These are phyloP conservation scores for Plectrocnemia conspersa DNA, from an alignment of 1,140 invertebrate genomes.

Conservation along the genomic window DNA sequence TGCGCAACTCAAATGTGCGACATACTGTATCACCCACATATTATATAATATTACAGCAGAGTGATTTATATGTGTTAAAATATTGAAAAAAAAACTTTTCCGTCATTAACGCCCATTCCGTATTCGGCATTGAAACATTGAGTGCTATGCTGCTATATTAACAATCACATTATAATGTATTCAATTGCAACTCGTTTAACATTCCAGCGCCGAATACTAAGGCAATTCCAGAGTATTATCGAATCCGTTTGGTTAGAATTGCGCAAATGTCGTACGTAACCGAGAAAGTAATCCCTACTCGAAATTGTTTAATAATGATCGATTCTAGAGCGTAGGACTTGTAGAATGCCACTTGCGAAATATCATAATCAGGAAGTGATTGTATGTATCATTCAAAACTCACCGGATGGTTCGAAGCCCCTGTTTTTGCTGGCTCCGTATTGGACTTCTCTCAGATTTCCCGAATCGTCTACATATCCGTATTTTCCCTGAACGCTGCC, in stretches of 20 bases:
- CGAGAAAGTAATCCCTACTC: neutral
- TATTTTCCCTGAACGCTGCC: slow-evolving; percentile 80
- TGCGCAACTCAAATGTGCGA: too few species aligned
- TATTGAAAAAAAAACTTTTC: too few species aligned
- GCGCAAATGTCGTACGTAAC: neutral
- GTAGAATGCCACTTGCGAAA: slow-evolving; percentile 9
- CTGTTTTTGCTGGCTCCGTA: slow-evolving; percentile 70
- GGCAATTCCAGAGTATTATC: too few species aligned
- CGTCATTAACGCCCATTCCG: too few species aligned
- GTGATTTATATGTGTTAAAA: too few species aligned
- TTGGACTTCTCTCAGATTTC: slow-evolving; percentile 64
- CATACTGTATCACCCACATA: too few species aligned
- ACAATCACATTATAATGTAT: too few species aligned
- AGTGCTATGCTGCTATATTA: too few species aligned
- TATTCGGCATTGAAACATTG: too few species aligned
- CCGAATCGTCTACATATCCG: slow-evolving; percentile 74
- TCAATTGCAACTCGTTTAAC: too few species aligned
- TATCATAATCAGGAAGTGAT: slow-evolving; percentile 7
- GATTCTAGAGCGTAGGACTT: slow-evolving; percentile 7
- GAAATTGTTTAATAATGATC: neutral
- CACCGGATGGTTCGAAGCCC: slow-evolving; percentile 67
- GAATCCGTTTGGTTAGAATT: neutral
- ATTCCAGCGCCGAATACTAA: too few species aligned
- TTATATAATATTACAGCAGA: too few species aligned
- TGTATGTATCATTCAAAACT: slow-evolving; percentile 3